Conservation (phyloP, 2,797 vertebrate species). For the Tiaroga cobitis region DNA sequence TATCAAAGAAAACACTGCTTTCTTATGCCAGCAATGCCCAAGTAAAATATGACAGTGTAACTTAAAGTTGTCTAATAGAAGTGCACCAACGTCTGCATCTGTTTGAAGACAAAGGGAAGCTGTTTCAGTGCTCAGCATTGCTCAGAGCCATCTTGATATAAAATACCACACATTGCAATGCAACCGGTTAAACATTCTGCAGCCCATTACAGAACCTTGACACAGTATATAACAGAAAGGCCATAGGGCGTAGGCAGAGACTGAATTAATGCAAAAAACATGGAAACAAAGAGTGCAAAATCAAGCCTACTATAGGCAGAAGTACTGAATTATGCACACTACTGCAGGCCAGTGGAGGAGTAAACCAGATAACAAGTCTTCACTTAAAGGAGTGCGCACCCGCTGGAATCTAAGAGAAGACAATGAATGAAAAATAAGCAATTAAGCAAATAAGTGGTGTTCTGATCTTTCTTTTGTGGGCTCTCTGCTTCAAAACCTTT, state of each 20-base stretch:
- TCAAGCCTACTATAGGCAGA: slow-evolving; percentile 41
- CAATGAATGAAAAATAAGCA: slow-evolving; percentile 29
- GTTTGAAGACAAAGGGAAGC: background rate
- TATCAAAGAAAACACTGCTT: slow-evolving; percentile 1
- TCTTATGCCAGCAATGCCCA: background rate
- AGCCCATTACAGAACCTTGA: slow-evolving; percentile 35
- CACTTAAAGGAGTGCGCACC: slow-evolving; percentile 27
- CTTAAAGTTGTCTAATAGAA: background rate
- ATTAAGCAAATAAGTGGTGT: slow-evolving; percentile 25
- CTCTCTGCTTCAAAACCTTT: slow-evolving; percentile 5
- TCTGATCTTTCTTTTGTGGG: slow-evolving; percentile 19
- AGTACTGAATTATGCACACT: slow-evolving; percentile 58
- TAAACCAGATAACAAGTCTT: slow-evolving; percentile 38
- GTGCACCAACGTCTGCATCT: background rate
- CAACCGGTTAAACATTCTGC: slow-evolving; percentile 27
- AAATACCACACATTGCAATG: slow-evolving; percentile 24
- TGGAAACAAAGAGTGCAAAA: slow-evolving; percentile 42
- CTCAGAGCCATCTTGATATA: slow-evolving; percentile 19
- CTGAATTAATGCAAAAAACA: slow-evolving; percentile 44
- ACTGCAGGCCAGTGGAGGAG: slow-evolving; percentile 49
- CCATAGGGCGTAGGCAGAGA: slow-evolving; percentile 25
- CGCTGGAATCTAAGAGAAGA: slow-evolving; percentile 31
- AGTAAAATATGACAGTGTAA: background rate
- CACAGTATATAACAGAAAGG: slow-evolving; percentile 15
- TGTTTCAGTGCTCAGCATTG: background rate